Percentiles rank a stretch among this genome's conserved stretches.
These are phyloP conservation scores for Microtus agrestis DNA, from an alignment of 2,797 vertebrate genomes.

Conservation along the genomic window DNA sequence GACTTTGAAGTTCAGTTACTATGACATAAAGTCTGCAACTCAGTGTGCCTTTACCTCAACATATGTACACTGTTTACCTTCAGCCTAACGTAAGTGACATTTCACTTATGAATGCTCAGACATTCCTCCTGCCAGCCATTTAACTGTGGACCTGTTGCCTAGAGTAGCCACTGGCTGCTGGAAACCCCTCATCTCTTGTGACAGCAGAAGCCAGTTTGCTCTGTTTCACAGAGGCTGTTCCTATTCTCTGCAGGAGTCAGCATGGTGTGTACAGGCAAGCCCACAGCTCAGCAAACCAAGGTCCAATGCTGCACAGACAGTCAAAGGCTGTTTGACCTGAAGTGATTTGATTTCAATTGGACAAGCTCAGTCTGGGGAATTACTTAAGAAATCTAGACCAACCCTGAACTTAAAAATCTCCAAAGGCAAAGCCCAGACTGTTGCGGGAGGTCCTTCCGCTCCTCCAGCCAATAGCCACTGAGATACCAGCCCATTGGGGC, in stretches of 20 bases:
- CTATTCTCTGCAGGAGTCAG: background rate
- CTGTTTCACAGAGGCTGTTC: background rate
- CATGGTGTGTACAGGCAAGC: background rate
- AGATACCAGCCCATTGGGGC: too few relatives aligned
- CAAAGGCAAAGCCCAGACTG: background rate
- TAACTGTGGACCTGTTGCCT: background rate
- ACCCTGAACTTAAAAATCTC: slow-evolving; percentile 26
- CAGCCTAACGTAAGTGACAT: background rate
- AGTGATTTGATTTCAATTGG: background rate
- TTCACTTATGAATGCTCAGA: background rate
- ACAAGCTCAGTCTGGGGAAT: background rate
- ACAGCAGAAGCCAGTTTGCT: background rate
- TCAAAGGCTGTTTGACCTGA: background rate
- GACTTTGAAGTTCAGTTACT: background rate
- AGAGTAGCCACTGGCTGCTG: background rate
- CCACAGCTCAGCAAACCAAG: background rate
- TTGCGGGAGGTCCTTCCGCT: too few relatives aligned
- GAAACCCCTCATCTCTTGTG: background rate
- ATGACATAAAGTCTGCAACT: background rate
- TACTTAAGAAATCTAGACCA: slow-evolving; percentile 2
- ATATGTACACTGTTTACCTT: background rate
- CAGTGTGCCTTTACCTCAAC: background rate
- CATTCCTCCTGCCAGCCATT: background rate
- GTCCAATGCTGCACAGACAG: background rate
- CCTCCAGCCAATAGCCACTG: too few relatives aligned